Percentiles rank a stretch among this genome's conserved stretches.
Evolutionary conservation across 1,140 invertebrate species (phyloP).

Genomic region (Drosophila ironensis): DNA sequence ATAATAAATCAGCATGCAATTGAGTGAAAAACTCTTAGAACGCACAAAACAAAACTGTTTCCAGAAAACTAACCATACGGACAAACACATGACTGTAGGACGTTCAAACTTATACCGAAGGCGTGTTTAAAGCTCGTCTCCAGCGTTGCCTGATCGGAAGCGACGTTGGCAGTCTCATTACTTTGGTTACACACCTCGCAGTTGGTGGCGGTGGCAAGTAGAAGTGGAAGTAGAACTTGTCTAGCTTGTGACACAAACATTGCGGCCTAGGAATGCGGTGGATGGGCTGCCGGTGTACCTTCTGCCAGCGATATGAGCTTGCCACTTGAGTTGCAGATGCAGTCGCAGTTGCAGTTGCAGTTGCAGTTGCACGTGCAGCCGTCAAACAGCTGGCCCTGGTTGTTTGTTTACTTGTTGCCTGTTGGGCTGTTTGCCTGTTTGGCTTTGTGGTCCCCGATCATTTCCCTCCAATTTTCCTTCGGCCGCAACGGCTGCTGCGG

Average conservation of each 20-base stretch:
- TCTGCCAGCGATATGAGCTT: conserved; percentile 48
- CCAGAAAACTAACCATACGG: too few species aligned
- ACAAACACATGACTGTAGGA: too few species aligned
- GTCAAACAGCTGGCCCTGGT: conserved; percentile 39
- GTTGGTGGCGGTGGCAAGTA: too few species aligned
- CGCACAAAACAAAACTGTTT: too few species aligned
- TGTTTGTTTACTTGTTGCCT: conserved; percentile 48
- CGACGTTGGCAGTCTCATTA: too few species aligned
- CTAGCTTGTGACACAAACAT: conserved; percentile 42
- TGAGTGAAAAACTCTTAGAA: too few species aligned
- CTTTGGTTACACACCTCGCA: too few species aligned
- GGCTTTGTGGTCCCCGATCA: conserved; percentile 7
- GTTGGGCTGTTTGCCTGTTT: conserved; percentile 25
- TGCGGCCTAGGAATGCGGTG: conserved; percentile 24
- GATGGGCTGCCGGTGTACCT: conserved; percentile 33
- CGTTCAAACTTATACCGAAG: too few species aligned
- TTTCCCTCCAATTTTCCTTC: conserved; percentile 48
- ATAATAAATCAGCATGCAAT: too few species aligned
- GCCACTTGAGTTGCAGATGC: conserved; percentile 46
- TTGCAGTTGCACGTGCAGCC: conserved; percentile 35
- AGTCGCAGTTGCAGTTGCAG: background rate
- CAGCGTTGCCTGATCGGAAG: too few species aligned
- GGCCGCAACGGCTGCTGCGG: conserved; percentile 31
- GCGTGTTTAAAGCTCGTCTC: too few species aligned
- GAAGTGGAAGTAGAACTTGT: conserved; percentile 68